These are phyloP conservation scores for Acomys russatus DNA, from an alignment of 2,797 vertebrate species.

Conservation along the genomic window DNA sequence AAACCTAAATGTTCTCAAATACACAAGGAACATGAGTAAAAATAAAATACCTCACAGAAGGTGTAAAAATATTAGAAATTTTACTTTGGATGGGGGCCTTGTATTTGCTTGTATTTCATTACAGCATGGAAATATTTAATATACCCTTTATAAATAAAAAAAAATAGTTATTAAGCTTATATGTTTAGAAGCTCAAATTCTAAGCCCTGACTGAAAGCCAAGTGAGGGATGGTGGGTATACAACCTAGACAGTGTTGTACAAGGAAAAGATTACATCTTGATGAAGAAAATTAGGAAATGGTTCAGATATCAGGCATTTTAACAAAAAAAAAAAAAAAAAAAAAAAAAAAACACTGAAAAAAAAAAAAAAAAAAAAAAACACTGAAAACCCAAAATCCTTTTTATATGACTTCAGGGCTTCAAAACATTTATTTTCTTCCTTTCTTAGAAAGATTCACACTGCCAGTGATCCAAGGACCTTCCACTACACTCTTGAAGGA, in stretches of 20 bases:
- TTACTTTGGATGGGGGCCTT: neutral
- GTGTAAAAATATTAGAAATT: neutral
- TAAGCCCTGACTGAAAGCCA: neutral
- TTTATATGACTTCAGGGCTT: too few relatives aligned
- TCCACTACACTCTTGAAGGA: neutral
- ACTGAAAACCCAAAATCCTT: too few relatives aligned
- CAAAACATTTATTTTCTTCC: too few relatives aligned
- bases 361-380: too few relatives aligned
- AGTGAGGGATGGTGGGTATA: neutral
- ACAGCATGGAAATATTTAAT: neutral
- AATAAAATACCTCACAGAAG: neutral
- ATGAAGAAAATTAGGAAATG: neutral
- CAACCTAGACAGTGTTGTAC: fast-evolving
- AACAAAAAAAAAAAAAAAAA: too few relatives aligned
- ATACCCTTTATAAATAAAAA: neutral
- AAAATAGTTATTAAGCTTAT: neutral
- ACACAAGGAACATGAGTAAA: neutral
- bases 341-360: too few relatives aligned
- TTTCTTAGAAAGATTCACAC: too few relatives aligned
- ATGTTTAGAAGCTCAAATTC: neutral
- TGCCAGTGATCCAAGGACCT: neutral
- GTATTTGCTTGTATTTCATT: neutral
- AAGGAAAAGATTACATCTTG: neutral
- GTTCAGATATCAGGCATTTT: neutral
- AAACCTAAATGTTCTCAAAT: neutral